These are phyloP conservation scores for Pangasius krempfi DNA, from an alignment of 2,797 vertebrate genomes.

Conservation along the genomic window DNA sequence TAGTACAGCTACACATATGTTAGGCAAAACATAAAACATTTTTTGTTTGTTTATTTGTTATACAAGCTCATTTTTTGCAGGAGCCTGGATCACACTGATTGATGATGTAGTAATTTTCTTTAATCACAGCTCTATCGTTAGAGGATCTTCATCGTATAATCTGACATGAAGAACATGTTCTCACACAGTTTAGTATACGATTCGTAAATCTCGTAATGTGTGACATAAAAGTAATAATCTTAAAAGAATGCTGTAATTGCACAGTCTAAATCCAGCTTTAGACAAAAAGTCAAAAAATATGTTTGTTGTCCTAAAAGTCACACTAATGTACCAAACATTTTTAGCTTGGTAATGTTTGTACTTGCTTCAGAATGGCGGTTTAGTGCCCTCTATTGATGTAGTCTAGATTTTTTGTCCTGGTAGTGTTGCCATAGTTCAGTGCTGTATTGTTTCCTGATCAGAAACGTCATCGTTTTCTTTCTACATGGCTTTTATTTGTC, in stretches of 20 bases:
- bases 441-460: not conserved
- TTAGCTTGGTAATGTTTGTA: not conserved
- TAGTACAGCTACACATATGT: not conserved
- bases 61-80: not conserved
- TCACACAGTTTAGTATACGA: not conserved
- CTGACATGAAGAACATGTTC: not conserved
- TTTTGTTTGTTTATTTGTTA: not conserved
- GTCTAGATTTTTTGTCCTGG: not conserved
- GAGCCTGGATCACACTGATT: not conserved
- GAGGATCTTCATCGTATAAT: not conserved
- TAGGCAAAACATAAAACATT: not conserved
- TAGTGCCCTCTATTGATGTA: not conserved
- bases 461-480: not conserved
- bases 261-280: not conserved
- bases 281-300: not conserved
- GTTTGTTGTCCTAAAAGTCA: not conserved
- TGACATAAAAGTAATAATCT: not conserved
- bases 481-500: not conserved
- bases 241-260: not conserved
- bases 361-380: not conserved
- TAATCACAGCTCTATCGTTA: not conserved
- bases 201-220: not conserved
- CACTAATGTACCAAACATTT: not conserved
- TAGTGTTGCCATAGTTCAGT: not conserved
- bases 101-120: not conserved